These are phyloP conservation scores for Sternotherus odoratus DNA, from an alignment of 2,797 vertebrate genomes.

Conservation along the genomic window DNA sequence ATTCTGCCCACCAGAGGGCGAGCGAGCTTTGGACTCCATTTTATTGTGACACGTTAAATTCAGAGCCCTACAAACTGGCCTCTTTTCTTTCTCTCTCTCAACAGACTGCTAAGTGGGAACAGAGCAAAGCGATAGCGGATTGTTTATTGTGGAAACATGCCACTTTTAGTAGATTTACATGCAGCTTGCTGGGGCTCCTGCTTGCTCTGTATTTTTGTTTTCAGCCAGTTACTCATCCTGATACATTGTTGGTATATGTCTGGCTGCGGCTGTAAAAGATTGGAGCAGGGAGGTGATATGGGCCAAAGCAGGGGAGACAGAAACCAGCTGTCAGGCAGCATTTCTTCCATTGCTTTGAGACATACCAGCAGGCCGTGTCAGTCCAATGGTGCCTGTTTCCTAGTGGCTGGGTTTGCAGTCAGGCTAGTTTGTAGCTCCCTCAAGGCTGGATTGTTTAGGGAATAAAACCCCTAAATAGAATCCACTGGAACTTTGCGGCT, in stretches of 20 bases:
- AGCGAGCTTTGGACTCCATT: neutral
- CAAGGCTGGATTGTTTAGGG: slow-evolving; percentile 37
- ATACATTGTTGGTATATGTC: slow-evolving; percentile 19
- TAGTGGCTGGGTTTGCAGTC: slow-evolving; percentile 25
- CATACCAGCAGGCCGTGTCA: slow-evolving; percentile 70
- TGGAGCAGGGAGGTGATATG: neutral
- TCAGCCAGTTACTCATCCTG: slow-evolving; percentile 55
- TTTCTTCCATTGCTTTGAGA: slow-evolving; percentile 61
- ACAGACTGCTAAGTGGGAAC: neutral
- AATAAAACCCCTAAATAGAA: slow-evolving; percentile 42
- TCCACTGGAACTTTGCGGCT: slow-evolving; percentile 56
- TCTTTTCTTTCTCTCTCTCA: neutral
- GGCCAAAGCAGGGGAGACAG: slow-evolving; percentile 53
- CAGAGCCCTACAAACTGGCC: neutral
- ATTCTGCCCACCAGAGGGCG: slow-evolving; percentile 63
- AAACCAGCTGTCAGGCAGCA: slow-evolving; percentile 69
- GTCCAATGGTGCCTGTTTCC: neutral
- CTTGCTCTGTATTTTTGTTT: slow-evolving; percentile 46
- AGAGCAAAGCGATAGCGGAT: slow-evolving; percentile 12
- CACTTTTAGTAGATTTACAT: slow-evolving; percentile 56
- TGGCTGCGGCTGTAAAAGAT: slow-evolving; percentile 6
- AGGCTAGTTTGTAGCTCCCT: slow-evolving; percentile 24
- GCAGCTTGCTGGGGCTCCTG: slow-evolving; percentile 56
- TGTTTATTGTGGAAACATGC: slow-evolving; percentile 70
- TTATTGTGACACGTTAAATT: accelerated